These are phyloP conservation scores for Caenorhabditis sp. DNA, from an alignment of 2,888 invertebrate species.

Conservation along the genomic window DNA sequence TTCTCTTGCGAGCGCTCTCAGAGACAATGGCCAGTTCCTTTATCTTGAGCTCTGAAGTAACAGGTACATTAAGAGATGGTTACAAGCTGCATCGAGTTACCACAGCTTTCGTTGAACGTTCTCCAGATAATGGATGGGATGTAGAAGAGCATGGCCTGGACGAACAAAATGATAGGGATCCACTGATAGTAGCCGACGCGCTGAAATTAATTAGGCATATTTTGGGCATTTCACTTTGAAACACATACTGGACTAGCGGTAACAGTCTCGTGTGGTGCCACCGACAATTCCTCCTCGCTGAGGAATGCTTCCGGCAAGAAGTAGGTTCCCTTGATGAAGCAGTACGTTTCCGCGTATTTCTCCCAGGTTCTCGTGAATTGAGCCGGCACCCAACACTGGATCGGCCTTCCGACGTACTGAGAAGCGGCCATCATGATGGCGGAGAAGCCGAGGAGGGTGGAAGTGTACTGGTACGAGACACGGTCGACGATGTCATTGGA, in stretches of 20 bases:
- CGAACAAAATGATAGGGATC: slow-evolving; percentile 73
- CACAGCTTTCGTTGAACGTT: slow-evolving; percentile 71
- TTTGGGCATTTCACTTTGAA: not conserved
- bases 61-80: not conserved
- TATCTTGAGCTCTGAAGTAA: slow-evolving; percentile 52
- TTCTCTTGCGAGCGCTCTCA: slow-evolving; percentile 46
- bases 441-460: slow-evolving; percentile 54
- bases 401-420: slow-evolving; percentile 78
- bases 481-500: slow-evolving; percentile 77
- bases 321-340: slow-evolving; percentile 77
- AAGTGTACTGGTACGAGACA: slow-evolving; percentile 51
- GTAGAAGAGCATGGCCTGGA: slow-evolving; percentile 78
- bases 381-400: slow-evolving; percentile 78
- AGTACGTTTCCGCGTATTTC: slow-evolving; percentile 77
- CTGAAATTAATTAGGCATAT: slow-evolving; percentile 11
- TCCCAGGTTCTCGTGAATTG: slow-evolving; percentile 78
- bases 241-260: slow-evolving; percentile 32
- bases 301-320: slow-evolving; percentile 67
- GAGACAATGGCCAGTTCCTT: slow-evolving; percentile 54
- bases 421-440: slow-evolving; percentile 78
- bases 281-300: slow-evolving; percentile 60
- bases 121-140: slow-evolving; percentile 77
- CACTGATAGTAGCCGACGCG: slow-evolving; percentile 73
- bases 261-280: slow-evolving; percentile 25
- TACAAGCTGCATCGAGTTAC: slow-evolving; percentile 35